These are phyloP conservation scores for Chamaea fasciata DNA, from an alignment of 2,113 vertebrate species.

Conservation along the genomic window DNA sequence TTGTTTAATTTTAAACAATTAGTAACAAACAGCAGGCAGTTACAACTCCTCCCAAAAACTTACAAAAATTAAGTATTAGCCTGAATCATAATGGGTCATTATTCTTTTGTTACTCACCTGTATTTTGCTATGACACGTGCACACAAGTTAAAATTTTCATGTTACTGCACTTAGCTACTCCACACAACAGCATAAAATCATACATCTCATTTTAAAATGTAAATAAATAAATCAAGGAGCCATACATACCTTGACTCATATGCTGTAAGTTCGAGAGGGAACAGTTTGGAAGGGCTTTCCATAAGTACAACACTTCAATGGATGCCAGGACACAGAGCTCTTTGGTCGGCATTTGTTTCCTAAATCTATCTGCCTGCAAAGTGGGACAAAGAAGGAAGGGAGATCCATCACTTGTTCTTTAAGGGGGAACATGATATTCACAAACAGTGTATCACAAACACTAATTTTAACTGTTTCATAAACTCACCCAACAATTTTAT, in stretches of 20 bases:
- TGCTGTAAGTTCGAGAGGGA: constrained; percentile 91
- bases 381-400: background rate
- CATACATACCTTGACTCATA: constrained; percentile 90
- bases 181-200: background rate
- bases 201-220: background rate
- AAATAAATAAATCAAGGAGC: background rate
- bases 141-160: background rate
- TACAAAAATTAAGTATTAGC: background rate
- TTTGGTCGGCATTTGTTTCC: constrained; percentile 83
- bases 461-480: background rate
- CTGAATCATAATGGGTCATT: background rate
- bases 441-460: background rate
- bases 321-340: constrained; percentile 91
- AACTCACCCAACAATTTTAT: background rate
- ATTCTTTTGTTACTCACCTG: background rate
- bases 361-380: constrained; percentile 88
- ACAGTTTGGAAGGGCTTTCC: constrained; percentile 97
- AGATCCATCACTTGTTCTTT: background rate
- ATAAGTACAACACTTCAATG: constrained; percentile 94
- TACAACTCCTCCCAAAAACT: background rate
- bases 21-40: background rate
- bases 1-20: background rate
- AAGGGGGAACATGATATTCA: background rate
- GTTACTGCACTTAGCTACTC: background rate
- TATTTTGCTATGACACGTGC: background rate